Percentiles rank a stretch among this genome's conserved stretches.
Evolutionary conservation across 2,113 vertebrate species (phyloP).

Genomic region (Burhinus bistriatus): DNA sequence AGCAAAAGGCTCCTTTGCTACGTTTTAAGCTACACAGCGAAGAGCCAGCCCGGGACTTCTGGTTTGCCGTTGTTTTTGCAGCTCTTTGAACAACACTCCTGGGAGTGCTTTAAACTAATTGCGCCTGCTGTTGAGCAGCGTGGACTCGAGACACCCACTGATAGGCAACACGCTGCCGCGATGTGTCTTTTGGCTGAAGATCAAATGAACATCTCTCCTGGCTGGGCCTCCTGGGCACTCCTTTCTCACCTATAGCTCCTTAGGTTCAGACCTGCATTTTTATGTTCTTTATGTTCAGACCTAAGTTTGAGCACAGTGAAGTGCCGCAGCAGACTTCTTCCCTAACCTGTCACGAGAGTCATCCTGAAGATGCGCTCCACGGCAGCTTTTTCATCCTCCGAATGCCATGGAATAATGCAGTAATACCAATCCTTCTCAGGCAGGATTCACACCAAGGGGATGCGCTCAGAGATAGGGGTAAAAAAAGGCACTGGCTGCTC

Average conservation of each 20-base stretch:
- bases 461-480: not conserved
- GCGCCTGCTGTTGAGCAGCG: not conserved
- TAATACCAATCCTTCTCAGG: not conserved
- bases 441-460: not conserved
- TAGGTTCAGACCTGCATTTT: rapidly evolving
- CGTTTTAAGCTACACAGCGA: rapidly evolving
- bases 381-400: not conserved
- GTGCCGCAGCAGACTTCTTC: not conserved
- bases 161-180: rapidly evolving
- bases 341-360: not conserved
- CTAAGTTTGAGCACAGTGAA: not conserved
- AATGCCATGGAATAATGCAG: rapidly evolving
- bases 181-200: not conserved
- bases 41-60: not conserved
- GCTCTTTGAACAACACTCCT: not conserved
- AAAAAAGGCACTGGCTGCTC: not conserved
- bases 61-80: not conserved
- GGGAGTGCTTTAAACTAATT: not conserved
- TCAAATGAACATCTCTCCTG: not conserved
- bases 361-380: not conserved
- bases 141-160: not conserved
- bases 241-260: not conserved
- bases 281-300: not conserved
- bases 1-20: too few species aligned
- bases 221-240: not conserved